Evolutionary conservation across 2,797 vertebrate species (phyloP), one percentile per base, ranked within the genome.

Genomic region (Nasua narica): DNA sequence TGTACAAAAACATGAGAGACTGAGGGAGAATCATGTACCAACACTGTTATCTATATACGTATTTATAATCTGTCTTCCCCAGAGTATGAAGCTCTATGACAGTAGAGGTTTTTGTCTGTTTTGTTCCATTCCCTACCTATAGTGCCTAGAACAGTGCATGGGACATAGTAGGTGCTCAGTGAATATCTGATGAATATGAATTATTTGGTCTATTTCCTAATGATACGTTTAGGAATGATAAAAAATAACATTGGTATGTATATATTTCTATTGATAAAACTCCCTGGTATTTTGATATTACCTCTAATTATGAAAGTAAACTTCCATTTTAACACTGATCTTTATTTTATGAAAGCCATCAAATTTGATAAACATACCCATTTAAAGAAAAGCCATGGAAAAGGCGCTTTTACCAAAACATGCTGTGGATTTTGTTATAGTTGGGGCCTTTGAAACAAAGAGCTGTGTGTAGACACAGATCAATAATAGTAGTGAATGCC

Each of bases 291-390:
- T 93, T 97, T 90, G 21, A 62, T 40, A 50, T 19, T 78, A 79
- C 29, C 40, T 95, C 87, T 85, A 93, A 86, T 72, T 90, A 46
- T 72, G 50, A 86, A 92, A 87, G 82, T 83, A 78, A 90, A 92
- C 77, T 97, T 97, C 37, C 25, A 83, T 92, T 85, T 89, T 91
- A 93, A 89, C 21, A 46, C 5, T 84, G 50, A 77, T 89, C 13
- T 90, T 88, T 90, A 90, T 83, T 90, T 94, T 93, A 89, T 95
- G 70, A 86, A 78, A 79, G 32, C 9, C 79, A 43, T 43, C 40
- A 92, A 89, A 40, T 87, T 78, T 81, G 62, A 46, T 82, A 94
- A 94, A 76, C 18, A 67, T 46, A 83, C 40, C 58, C 6, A 70
- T 70, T 94, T 92, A 72, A 48, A 54, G 83, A 87, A 92, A 78